Evolutionary conservation across 2,888 invertebrate genomes (phyloP), one percentile per base, ranked within the genome.

Genomic region (Phania funesta): DNA sequence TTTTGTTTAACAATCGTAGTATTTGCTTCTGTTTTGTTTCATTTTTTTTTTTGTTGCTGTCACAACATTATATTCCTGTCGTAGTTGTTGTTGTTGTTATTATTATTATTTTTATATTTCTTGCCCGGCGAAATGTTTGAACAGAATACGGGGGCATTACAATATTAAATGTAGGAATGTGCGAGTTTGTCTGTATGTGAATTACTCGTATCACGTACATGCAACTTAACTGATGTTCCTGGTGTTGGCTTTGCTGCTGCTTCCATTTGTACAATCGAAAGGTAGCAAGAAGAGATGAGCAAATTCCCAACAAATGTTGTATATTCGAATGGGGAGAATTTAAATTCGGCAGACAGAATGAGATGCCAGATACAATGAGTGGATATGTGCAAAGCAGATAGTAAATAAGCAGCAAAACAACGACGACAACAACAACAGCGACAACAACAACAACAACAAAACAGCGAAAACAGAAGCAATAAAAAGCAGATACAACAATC

Each of bases 291-390:
- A 44, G 65, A 75, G 75, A 67, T 58, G 44, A 80, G 48, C 48
- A 38, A 70, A 62, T 56, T 58, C 62, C 65, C 44, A 48, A 48
- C 50, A 60, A 67, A 71, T 13, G 29, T 16, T 22, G 20, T 67
- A 20, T 5, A 41, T 62, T 68, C 54, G 62, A 56, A 73, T 77
- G 35, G 58, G 54, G 26, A 64, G 56, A 68, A 46, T 78, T 11
- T 20, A 7, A 74, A 58, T 46, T 56, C 70, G 35, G 77, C 24
- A 74, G 78, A 78, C 68, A 85, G 85, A 85, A 84, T 80, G 85
- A 85, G 85, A 85, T 83, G 83, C 84, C 79, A 83, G 74, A 80
- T 76, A 77, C 80, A 74, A 81, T 62, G 78, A 78, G 76, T 75
- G 74, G 67, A 58, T 78, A 75, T 78, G 84, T 75, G 80, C 54